Evolutionary conservation across 2,888 invertebrate genomes (phyloP).

Genomic region (Pocota personata): DNA sequence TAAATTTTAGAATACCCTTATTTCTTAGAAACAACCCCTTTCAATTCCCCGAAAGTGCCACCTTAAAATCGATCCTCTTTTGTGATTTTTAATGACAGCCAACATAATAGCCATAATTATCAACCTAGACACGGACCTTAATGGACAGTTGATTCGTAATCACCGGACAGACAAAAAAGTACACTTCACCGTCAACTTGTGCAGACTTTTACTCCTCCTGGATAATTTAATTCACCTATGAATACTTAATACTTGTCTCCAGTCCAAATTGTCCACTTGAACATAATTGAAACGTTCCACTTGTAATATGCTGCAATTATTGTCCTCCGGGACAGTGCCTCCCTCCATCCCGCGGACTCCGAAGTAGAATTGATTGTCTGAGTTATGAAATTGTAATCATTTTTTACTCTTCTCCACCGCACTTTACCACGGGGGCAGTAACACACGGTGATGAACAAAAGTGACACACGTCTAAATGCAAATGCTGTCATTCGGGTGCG

Average conservation of each 20-base stretch:
- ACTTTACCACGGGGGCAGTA: not conserved
- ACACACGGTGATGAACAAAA: not conserved
- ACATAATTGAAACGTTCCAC: slow-evolving; percentile 50
- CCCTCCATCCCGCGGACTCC: not conserved
- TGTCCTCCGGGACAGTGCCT: not conserved
- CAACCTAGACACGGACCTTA: not conserved
- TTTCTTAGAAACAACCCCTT: too few species aligned
- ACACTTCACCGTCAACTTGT: not conserved
- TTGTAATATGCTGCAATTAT: slow-evolving; percentile 39
- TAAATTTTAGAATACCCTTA: too few species aligned
- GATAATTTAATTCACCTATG: slow-evolving; percentile 21
- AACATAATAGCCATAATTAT: slow-evolving; percentile 13
- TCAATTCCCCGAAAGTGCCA: too few species aligned
- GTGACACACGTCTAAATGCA: slow-evolving; percentile 28
- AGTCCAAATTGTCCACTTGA: slow-evolving; percentile 38
- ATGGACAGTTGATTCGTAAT: not conserved
- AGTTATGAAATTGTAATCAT: slow-evolving; percentile 58
- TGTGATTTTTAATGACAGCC: not conserved
- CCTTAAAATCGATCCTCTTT: not conserved
- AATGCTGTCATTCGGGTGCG: not conserved
- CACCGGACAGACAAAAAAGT: not conserved
- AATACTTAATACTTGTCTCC: slow-evolving; percentile 30
- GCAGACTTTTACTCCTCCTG: not conserved
- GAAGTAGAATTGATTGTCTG: slow-evolving; percentile 39
- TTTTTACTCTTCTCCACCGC: not conserved